Evolutionary conservation across 1,140 invertebrate species (phyloP).

Genomic region (Bombus waltoni): DNA sequence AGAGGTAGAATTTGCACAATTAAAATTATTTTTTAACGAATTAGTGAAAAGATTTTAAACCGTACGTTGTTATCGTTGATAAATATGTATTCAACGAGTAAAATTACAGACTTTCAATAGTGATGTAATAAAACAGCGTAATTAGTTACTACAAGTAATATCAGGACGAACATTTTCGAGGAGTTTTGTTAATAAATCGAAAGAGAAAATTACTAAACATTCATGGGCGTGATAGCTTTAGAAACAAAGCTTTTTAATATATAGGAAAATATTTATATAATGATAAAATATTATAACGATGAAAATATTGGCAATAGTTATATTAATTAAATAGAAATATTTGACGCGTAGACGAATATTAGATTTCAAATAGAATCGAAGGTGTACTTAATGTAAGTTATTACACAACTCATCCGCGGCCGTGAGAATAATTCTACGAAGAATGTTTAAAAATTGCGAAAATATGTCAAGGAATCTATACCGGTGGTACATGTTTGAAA

Average conservation of each 20-base stretch:
- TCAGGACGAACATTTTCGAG: too few species aligned
- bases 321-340: background rate
- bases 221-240: too few species aligned
- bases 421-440: background rate
- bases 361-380: background rate
- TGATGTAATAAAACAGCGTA: background rate
- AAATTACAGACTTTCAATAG: background rate
- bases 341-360: background rate
- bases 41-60: background rate
- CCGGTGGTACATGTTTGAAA: background rate
- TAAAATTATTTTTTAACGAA: background rate
- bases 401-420: background rate
- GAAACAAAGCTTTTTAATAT: background rate
- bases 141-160: background rate
- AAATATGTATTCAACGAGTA: background rate
- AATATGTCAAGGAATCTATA: constrained; percentile 25
- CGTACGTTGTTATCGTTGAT: background rate
- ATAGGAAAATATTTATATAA: background rate
- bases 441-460: constrained; percentile 2
- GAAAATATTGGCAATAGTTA: too few species aligned
- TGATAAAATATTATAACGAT: too few species aligned
- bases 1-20: background rate
- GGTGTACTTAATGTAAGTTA: background rate
- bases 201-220: too few species aligned
- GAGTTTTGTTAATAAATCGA: background rate